Percentiles rank a stretch among this genome's conserved stretches.
phyloP scores from a whole-genome alignment of 2,113 vertebrate genomes.

The Oncorhynchus gorbuscha region DNA sequence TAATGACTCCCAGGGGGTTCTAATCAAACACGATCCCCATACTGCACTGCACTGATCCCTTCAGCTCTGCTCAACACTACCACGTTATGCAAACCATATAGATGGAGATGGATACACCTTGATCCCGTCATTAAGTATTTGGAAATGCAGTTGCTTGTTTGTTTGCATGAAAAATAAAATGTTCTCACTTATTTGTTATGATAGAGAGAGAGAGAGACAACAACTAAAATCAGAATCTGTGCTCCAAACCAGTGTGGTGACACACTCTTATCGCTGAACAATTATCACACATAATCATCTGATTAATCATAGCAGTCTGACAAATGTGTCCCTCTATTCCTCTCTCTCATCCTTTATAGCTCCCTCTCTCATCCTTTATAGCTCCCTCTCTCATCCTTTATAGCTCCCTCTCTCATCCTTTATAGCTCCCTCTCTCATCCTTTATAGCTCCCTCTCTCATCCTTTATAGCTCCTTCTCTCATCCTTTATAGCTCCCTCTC shows the following conservation, averaged over 20 bases:
- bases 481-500: no score
- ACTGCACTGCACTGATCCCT: neutral
- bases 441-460: no score
- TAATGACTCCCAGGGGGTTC: constrained; percentile 37
- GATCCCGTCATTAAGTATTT: neutral
- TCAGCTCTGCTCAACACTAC: neutral
- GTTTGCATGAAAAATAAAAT: neutral
- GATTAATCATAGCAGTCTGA: neutral
- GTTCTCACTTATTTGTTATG: neutral
- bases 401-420: no score
- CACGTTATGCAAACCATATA: neutral
- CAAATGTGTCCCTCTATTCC: neutral
- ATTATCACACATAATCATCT: neutral
- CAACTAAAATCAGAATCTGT: neutral
- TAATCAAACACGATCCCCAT: constrained; percentile 22
- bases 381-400: no score
- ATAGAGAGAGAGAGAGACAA: no score
- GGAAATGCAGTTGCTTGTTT: neutral
- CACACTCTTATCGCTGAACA: neutral
- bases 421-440: no score
- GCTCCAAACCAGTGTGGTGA: no score
- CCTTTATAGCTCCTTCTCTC: no score
- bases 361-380: no score
- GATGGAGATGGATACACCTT: neutral
- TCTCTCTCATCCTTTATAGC: neutral